Percentiles rank a stretch among this genome's conserved stretches.
These are phyloP conservation scores for Anarsia innoxiella DNA, from an alignment of 2,888 invertebrate species.

Conservation along the genomic window DNA sequence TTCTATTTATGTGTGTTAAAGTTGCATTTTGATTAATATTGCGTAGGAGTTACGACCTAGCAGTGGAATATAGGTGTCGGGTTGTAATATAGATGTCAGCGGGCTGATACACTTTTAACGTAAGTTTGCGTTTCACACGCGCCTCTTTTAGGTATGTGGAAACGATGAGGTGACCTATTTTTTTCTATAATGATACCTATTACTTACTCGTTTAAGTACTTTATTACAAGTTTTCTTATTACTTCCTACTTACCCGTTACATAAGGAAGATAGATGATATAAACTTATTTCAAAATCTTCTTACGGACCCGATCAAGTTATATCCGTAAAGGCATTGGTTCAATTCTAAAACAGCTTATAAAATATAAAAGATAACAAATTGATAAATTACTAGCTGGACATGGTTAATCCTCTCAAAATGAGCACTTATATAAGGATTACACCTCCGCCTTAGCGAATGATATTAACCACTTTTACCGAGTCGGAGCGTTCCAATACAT, in stretches of 20 bases:
- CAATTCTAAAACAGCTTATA: no score
- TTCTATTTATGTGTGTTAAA: constrained; percentile 27
- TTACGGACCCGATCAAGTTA: no score
- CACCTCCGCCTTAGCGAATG: constrained; percentile 24
- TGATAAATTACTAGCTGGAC: constrained; percentile 59
- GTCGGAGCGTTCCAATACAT: constrained; percentile 14
- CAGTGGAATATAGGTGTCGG: constrained; percentile 10
- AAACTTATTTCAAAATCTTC: no score
- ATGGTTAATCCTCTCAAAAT: constrained; percentile 55
- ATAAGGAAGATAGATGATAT: no score
- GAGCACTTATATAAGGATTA: constrained; percentile 54
- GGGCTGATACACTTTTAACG: constrained; percentile 20
- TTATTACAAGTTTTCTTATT: background rate
- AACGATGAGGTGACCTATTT: no score
- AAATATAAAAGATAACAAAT: constrained; percentile 28
- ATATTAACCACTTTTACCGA: constrained; percentile 23
- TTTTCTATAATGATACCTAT: no score
- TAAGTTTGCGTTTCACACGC: constrained; percentile 66
- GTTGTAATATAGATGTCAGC: constrained; percentile 55
- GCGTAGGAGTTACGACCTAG: constrained; percentile 11
- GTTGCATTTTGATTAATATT: constrained; percentile 30
- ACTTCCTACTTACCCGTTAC: background rate
- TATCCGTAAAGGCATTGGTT: no score
- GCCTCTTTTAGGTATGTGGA: no score
- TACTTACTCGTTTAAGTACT: no score